These are phyloP conservation scores for Salvelinus namaycush DNA, from an alignment of 2,113 vertebrate genomes.

Conservation along the genomic window DNA sequence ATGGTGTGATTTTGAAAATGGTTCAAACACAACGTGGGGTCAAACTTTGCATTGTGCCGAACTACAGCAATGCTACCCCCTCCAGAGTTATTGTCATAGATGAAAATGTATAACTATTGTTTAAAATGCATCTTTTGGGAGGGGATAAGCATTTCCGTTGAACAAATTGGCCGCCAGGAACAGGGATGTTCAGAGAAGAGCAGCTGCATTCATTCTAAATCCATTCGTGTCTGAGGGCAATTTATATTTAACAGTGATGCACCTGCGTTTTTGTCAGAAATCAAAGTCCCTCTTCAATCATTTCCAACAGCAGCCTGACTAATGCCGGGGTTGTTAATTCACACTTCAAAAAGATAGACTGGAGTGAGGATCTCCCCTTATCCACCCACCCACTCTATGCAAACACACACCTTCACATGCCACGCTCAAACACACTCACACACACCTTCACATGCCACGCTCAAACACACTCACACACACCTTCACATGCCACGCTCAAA, in stretches of 20 bases:
- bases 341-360: neutral
- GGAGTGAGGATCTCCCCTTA: neutral
- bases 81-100: neutral
- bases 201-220: neutral
- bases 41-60: neutral
- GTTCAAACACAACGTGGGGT: neutral
- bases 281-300: neutral
- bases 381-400: neutral
- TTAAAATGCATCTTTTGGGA: neutral
- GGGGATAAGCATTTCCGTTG: neutral
- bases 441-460: neutral
- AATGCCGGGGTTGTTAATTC: conserved; percentile 3
- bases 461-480: neutral
- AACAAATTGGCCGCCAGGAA: too few species aligned
- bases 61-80: neutral
- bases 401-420: neutral
- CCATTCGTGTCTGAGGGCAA: neutral
- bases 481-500: conserved; percentile 17
- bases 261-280: conserved; percentile 1
- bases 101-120: neutral
- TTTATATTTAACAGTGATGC: conserved; percentile 1
- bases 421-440: neutral
- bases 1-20: too few species aligned
- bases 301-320: neutral
- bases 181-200: neutral